Evolutionary conservation across 2,113 vertebrate genomes (phyloP), one percentile per base, ranked within the genome.

Genomic region (Ardeotis arabs): DNA sequence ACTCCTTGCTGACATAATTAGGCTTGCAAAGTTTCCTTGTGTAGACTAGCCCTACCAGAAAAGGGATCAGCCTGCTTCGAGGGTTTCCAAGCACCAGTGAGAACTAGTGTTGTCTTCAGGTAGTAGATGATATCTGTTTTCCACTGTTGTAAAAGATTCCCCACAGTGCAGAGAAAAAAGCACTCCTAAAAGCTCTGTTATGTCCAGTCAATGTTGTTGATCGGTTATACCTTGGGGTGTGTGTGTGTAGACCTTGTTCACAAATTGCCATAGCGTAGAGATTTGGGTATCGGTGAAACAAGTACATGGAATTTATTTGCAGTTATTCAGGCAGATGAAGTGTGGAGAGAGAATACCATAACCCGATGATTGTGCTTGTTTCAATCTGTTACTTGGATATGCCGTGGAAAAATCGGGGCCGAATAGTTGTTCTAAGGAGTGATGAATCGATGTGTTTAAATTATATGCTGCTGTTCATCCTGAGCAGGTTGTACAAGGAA

Each of bases 1-100:
- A 22, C 89, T 80, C 49, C 37, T 91, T 35, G 45, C 63, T 90
- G 78, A 73, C 49, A 87, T 79, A 89, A 91, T 96, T 78, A 87
- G 50, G 53, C 64, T 75, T 64, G 64, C 35, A 84, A 90, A 90
- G 52, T 49, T 91, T 80, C 78, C 45, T 74, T 44, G 52, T 67
- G 68, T 56, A 74, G 73, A 27, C 23, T 10, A 81, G 29, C 18
- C 45, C 21, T 24, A 47, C 33, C 49, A 95, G 63, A 88, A 77
- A 63, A 78, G 56, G 25, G 60, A 12, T 58, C 67, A 62, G 47
- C 72, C 92, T 69, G 41, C 72, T 95, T 92, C 72, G 85, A 92
- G 55, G 29, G 9, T 25, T 92, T 91, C 44, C 29, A 64, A 4
- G 35, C 73, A 68, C 27, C 74, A 78, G 14, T 49, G 69, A 78